Evolutionary conservation across 2,113 vertebrate species (phyloP).

Genomic region (Ornithorhynchus anatinus): DNA sequence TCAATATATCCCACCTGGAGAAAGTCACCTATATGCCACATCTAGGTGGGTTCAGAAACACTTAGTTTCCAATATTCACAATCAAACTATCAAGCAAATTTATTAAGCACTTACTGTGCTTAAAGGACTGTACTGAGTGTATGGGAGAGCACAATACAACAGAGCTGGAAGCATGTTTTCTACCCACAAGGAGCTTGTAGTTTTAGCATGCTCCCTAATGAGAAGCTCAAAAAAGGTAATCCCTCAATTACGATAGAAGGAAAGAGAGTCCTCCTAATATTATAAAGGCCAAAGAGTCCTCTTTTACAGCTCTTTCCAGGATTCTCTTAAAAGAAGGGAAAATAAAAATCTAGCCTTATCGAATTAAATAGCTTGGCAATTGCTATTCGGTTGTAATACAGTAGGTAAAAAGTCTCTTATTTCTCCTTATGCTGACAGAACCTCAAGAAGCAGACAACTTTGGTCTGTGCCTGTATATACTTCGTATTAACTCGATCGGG

Average conservation of each 20-base stretch:
- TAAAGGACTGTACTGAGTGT: too few species aligned
- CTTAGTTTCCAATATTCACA: background rate
- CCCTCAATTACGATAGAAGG: slow-evolving; percentile 14
- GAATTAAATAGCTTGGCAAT: slow-evolving; percentile 23
- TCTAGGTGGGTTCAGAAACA: background rate
- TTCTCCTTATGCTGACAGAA: slow-evolving; percentile 15
- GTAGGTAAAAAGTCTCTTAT: slow-evolving; percentile 10
- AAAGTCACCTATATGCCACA: slow-evolving; percentile 19
- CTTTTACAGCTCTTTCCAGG: background rate
- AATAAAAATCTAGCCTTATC: background rate
- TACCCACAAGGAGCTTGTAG: too few species aligned
- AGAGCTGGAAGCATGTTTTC: too few species aligned
- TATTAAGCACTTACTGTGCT: too few species aligned
- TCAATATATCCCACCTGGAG: slow-evolving; percentile 28
- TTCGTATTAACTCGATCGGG: slow-evolving; percentile 48
- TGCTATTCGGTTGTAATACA: slow-evolving; percentile 30
- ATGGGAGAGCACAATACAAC: too few species aligned
- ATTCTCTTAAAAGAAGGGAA: background rate
- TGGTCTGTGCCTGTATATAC: slow-evolving; percentile 41
- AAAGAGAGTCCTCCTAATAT: background rate
- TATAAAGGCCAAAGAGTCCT: background rate
- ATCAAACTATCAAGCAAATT: too few species aligned
- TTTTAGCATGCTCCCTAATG: slow-evolving; percentile 4
- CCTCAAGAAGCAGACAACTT: slow-evolving; percentile 13
- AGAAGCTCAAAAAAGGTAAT: slow-evolving; percentile 29